Evolutionary conservation across 1,140 invertebrate species (phyloP), one percentile per base, ranked within the genome.

Genomic region (Heliconius eleuchia): DNA sequence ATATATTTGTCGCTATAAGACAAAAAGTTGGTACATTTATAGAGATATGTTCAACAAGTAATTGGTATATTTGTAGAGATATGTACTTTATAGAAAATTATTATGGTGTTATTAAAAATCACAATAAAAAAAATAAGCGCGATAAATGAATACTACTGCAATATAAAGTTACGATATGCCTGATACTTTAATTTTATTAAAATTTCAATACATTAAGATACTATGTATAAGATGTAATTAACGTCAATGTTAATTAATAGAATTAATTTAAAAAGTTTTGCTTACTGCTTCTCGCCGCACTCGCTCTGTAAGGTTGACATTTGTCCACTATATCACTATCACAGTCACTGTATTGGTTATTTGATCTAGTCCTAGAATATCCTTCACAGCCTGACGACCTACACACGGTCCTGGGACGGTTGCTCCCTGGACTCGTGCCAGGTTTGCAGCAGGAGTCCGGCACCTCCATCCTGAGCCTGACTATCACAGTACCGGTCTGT

Each of bases 331-430:
- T 78, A 87, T 86, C 91, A 93, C 90, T 94, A 93, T 92, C 92
- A 94, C 92, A 92, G 87, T 92, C 92, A 94, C 91, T 92, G 84
- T 87, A 91, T 90, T 87, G 76, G 86, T 85, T 92, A 89, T 83
- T 86, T 82, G 87, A 87, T 91, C 91, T 92, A 89, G 88, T 93
- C 85, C 91, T 92, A 85, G 76, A 84, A 85, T 91, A 94, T 82
- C 87, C 84, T 88, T 90, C 89, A 92, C 91, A 94, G 83, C 80
- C 83, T 81, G 87, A 82, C 9, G 86, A 86, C 80, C 86, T 89
- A 75, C 86, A 85, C 60, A 86, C 76, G 60, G 82, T 60, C 70
- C 82, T 80, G 42, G 85, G 81, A 73, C 81, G 83, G 71, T 80
- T 80, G 70, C 81, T 78, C 73, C 74, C 76, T 75, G 85, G 79